Base-by-base conservation (phyloP, 2,113 vertebrate genomes). In the Hippocampus abdominalis region DNA sequence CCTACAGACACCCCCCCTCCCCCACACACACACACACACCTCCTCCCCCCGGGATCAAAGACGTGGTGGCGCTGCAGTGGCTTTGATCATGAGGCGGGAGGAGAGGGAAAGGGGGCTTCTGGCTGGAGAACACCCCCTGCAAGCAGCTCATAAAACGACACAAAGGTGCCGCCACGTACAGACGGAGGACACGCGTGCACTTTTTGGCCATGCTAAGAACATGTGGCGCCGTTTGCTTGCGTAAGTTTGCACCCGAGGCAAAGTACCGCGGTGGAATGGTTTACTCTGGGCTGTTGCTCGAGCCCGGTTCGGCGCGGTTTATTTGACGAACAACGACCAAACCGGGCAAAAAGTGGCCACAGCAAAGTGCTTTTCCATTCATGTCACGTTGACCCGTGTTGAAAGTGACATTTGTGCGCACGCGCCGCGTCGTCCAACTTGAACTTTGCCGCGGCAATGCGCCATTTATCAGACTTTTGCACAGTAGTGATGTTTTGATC, bases 41-140 rank as follows among this genome's bases (percentile, higher is more conserved):
- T 15, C 88, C 86, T 86, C 87, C 66, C 67, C 75, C 65, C 29
- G 69, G 79, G 74, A 87, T 90, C 86, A 90, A 88, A 90, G 80
- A 42, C 79, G 64, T 77, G 4, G 80, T 67, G 73, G 81, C 73
- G 76, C 25, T 62, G 64, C 77, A 59, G 56, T 20, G 15, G 73
- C 89, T 90, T 90, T 90, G 89, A 90, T 90, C 86, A 79, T 71
- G 69, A 72, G 77, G 83, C 72, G 54, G 68, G 71, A 54, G 23
- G 57, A 10, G 53, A 54, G 62, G 72, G 77, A 65, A 44, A 32
- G 8, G 27, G 57, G 68, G 80, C 48, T 76, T 69, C 44, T 44
- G 49, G 68, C 60, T 57, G 57, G 74, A 29, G 75, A 69, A 71
- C 85, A 64, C 71, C 71, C 65, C 69, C 44, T 40, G 65, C 77